Evolutionary conservation across 1,140 invertebrate genomes (phyloP), one percentile per base, ranked within the genome.

Genomic region (Mycetomoellerius zeteki): DNA sequence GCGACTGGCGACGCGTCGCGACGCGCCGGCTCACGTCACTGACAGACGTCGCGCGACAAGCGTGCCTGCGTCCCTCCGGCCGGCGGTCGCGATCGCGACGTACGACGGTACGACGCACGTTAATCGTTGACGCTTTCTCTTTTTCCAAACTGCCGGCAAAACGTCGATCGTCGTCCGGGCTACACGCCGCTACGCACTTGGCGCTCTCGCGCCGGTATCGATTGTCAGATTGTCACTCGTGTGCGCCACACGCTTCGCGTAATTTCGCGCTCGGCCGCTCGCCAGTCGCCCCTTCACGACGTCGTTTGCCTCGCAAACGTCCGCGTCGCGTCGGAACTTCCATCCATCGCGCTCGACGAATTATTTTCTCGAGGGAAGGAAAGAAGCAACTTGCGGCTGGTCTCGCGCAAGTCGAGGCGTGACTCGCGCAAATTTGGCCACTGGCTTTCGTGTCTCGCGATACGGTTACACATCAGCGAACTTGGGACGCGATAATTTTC

Each of bases 401-500:
- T 50, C 47, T 12, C 47, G 16, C 43, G 14, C n/a, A 67, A 52
- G 21, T 37, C 21, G 37, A 27, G 33, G 8, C 21, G 27, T 14
- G 30, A 33, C 43, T 14, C 37, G 84, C 71, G 50, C 37, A 0
- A 56, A 65, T 37, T 24, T 12, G 24, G 4, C 80, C 75, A 77
- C 85, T 12, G 50, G 43, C 75, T 80, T 89, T 47, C 73, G 47
- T 72, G 76, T 89, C 47, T 19, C 58, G 58, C 14, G 56, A 19
- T 24, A 75, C 43, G 21, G 21, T 80, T 64, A 5, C 87, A 47
- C 67, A 58, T 81, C 37, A 43, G 8, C 37, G 37, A 8, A 43
- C 62, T 54, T 33, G 14, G 14, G 65, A 76, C 65, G 30, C 60
- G 82, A 86, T 91, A 93, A 93, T 92, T 94, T 91, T 90, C 88